Evolutionary conservation across 2,797 vertebrate genomes (phyloP).

Genomic region (Megalops cyprinoides): DNA sequence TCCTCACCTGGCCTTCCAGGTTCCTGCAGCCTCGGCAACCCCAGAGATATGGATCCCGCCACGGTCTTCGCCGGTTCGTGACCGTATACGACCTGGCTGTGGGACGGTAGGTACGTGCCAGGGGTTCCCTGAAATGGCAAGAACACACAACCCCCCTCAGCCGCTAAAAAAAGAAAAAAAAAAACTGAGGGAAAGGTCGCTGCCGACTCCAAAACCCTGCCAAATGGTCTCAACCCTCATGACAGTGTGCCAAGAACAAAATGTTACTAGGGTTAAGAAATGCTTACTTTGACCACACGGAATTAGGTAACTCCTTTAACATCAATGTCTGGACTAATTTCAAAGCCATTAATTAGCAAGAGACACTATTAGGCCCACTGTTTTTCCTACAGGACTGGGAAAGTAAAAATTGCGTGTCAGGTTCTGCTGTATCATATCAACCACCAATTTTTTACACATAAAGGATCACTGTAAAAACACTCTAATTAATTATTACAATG

Average conservation of each 20-base stretch:
- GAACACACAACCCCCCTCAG: slow-evolving; percentile 22
- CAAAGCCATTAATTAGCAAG: no score
- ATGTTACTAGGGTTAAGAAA: neutral
- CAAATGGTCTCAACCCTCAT: neutral
- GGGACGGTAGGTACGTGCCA: slow-evolving; percentile 92
- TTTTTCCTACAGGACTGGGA: no score
- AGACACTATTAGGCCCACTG: no score
- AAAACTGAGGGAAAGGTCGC: neutral
- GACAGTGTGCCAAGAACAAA: slow-evolving; percentile 15
- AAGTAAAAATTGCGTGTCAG: no score
- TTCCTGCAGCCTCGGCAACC: slow-evolving; percentile 93
- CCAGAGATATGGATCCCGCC: slow-evolving; percentile 94
- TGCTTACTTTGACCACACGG: neutral
- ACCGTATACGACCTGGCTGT: slow-evolving; percentile 82
- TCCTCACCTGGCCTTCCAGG: slow-evolving; percentile 86
- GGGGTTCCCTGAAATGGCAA: slow-evolving; percentile 84
- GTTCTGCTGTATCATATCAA: no score
- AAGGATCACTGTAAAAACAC: no score
- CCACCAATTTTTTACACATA: no score
- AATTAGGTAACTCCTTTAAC: neutral
- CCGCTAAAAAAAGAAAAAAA: slow-evolving; percentile 39
- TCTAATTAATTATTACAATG: no score
- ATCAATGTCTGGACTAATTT: no score
- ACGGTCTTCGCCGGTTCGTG: slow-evolving; percentile 87
- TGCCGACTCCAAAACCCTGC: slow-evolving; percentile 2